Evolutionary conservation across 2,888 invertebrate genomes (phyloP).

Genomic region (Epirrita christyi): DNA sequence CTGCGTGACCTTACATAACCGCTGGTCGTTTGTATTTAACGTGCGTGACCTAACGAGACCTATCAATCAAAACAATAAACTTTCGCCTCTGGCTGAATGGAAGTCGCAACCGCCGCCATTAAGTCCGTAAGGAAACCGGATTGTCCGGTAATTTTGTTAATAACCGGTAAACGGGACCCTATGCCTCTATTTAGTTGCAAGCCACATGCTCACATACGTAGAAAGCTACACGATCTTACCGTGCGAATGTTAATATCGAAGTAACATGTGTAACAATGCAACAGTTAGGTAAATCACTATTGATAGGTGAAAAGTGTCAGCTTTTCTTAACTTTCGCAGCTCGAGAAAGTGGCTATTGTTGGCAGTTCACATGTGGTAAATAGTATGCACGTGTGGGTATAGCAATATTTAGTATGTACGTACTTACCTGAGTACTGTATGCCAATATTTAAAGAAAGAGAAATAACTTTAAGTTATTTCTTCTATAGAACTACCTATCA

Average conservation of each 20-base stretch:
- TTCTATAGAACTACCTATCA: too few relatives aligned
- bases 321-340: conserved; percentile 50
- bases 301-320: conserved; percentile 46
- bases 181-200: conserved; percentile 33
- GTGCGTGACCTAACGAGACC: conserved; percentile 11
- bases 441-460: too few relatives aligned
- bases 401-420: not conserved
- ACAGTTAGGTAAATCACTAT: conserved; percentile 36
- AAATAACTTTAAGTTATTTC: too few relatives aligned
- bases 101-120: conserved; percentile 25
- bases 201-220: conserved; percentile 35
- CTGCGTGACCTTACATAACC: conserved; percentile 9
- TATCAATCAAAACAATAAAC: conserved; percentile 39
- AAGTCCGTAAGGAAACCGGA: conserved; percentile 46
- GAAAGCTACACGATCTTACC: conserved; percentile 44
- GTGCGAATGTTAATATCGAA: conserved; percentile 46
- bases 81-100: conserved; percentile 39
- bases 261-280: conserved; percentile 33
- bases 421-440: too few relatives aligned
- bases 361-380: conserved; percentile 12
- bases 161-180: conserved; percentile 41
- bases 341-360: conserved; percentile 31
- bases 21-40: not conserved
- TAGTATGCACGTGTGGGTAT: not conserved
- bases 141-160: conserved; percentile 34